Base-by-base conservation (phyloP, 2,888 invertebrate genomes). In the Candidula unifasciata region DNA sequence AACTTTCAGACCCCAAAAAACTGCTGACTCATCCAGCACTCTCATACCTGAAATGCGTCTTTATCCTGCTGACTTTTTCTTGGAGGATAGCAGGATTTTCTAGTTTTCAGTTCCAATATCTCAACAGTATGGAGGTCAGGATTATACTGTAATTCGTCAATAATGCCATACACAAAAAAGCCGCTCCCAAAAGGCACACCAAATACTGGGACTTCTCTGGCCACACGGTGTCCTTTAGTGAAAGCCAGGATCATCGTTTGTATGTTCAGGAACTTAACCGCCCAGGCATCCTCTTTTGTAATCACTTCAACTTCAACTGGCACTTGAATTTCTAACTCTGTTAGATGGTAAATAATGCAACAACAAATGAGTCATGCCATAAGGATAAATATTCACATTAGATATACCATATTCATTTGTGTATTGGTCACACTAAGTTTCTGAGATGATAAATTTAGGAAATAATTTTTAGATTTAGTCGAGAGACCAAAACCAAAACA, bases 91-190 rank as follows among this genome's bases (percentile, higher is more conserved):
- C 85, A 88, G 16, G 90, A 87, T 52, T 73, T 88, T 33, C 90
- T 86, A 0, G 92, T 93, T 87, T 93, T 93, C 57, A 93, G 87
- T 84, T 93, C 93, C 3, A 87, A 85, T 66, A 93, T 86, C 76
- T 90, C 89, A 73, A 92, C 85, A 16, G 88, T 86, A 82, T 91
- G 92, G 0, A 85, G 86, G n/a, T 90, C 89, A n/a, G 89, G 89
- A 80, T 93, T 91, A 87, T 91, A 92, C 21, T 89, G 85, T 2
- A 93, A 88, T 85, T 93, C 93, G 86, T 93, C 93, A 44, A 93
- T 91, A 27, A 93, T 85, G 0, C 93, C 93, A 60, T 91, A 90
- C 68, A 93, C 80, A 77, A 92, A 91, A 21, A 91, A 86, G 66
- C 89, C 91, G 27, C 89, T 86, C 1, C 87, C 88, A 85, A 91